Conservation (phyloP, 2,888 invertebrate genomes). For the Monoplex corrugatus region DNA sequence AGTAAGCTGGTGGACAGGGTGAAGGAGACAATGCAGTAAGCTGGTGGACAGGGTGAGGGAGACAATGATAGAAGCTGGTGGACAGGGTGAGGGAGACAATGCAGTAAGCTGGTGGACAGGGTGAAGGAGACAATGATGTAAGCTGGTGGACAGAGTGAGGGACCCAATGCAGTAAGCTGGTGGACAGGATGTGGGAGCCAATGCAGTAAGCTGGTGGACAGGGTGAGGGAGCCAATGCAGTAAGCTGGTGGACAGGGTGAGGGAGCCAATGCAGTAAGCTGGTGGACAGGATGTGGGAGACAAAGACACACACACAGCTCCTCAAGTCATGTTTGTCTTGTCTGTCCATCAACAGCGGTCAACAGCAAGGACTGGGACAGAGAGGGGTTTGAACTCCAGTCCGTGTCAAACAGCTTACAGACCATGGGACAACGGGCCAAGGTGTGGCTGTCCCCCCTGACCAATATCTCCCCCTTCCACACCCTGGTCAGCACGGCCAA, state of each 20-base stretch:
- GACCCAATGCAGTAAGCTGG: no score
- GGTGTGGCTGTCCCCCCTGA: slow-evolving; percentile 27
- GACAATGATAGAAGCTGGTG: no score
- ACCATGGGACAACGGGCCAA: not conserved
- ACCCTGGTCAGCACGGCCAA: not conserved
- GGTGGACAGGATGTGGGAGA: not conserved
- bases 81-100: no score
- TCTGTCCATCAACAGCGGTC: not conserved
- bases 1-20: no score
- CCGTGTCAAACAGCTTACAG: not conserved
- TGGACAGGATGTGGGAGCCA: no score
- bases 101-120: no score
- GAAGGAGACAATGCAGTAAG: no score
- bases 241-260: not conserved
- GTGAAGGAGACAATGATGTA: no score
- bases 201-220: no score
- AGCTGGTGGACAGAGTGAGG: no score
- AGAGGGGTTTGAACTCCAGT: not conserved
- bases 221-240: not conserved
- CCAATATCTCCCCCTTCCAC: not conserved
- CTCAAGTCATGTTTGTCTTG: not conserved
- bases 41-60: no score
- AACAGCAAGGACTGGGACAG: not conserved
- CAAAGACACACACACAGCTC: not conserved
- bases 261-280: not conserved